phyloP scores from a whole-genome alignment of 2,888 invertebrate species.

The Schizotus pectinicornis region DNA sequence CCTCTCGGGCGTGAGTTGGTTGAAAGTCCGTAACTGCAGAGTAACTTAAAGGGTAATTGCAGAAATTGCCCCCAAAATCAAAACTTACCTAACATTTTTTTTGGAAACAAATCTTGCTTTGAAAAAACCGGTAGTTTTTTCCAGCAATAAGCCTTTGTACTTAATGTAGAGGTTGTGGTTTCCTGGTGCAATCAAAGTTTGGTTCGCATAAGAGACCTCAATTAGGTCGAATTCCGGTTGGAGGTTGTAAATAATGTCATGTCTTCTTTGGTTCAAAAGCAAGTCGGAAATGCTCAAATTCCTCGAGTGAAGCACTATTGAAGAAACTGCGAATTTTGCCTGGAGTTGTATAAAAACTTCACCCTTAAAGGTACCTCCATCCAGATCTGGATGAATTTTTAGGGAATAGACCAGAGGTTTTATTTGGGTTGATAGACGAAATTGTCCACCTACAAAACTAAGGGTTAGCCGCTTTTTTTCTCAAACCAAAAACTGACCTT shows the following conservation, averaged over 20 bases:
- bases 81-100: conserved; percentile 30
- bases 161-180: conserved; percentile 66
- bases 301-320: conserved; percentile 43
- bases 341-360: conserved; percentile 39
- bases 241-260: neutral
- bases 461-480: too few relatives aligned
- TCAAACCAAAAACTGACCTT: too few relatives aligned
- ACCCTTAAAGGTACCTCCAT: conserved; percentile 39
- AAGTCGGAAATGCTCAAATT: conserved; percentile 38
- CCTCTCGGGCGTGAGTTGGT: conserved; percentile 40
- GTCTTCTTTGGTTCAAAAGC: conserved; percentile 29
- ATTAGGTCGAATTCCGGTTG: conserved; percentile 13
- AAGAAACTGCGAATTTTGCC: conserved; percentile 17
- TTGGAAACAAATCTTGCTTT: conserved; percentile 27
- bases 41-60: conserved; percentile 32
- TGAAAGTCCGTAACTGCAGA: conserved; percentile 43
- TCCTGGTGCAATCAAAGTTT: conserved; percentile 40
- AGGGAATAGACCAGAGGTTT: conserved; percentile 40
- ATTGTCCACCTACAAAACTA: neutral
- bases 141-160: conserved; percentile 68
- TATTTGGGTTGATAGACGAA: conserved; percentile 30
- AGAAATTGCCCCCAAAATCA: neutral
- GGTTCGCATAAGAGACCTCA: conserved; percentile 15
- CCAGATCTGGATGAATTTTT: conserved; percentile 39
- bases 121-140: conserved; percentile 74